Base-by-base conservation (phyloP, 1,140 invertebrate genomes). In the Drosophila ogumai region DNA sequence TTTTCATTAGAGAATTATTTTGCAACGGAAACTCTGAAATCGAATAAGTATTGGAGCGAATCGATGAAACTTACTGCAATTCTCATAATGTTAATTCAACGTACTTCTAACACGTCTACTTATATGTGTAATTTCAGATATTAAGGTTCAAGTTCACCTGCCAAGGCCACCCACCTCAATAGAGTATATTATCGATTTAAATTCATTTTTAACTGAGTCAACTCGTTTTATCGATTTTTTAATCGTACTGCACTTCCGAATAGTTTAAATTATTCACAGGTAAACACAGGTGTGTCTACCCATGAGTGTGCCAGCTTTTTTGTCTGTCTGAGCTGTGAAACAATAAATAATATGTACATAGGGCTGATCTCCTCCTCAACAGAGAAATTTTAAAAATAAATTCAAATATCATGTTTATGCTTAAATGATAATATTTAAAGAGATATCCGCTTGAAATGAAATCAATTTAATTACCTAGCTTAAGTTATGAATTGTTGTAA, bases 221-320 rank as follows among this genome's bases (percentile, higher is more conserved):
- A 79, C 71, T n/a, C 22, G 10, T 25, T 44, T 34, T 80, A 87
- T 87, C 84, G 84, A 87, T 87, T 87, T 87, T 88, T 77, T 80
- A 87, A 82, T 88, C 49, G 46, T 34, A 71, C 34, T 57, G 69
- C 69, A 74, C 38, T 71, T 40, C 22, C 44, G 41, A 77, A 77
- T 46, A 64, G 43, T 60, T 88, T 87, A 41, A 88, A 87, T 82
- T 88, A 87, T 88, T 88, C 68, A 81, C 34, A 55, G 31, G 43
- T 41, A 79, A 71, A 72, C 64, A 63, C 46, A 59, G 59, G 54
- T 65, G 75, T 74, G 19, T 25, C 36, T 43, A 40, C 52, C 47
- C n/a, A 66, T 69, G 63, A 66, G 10, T 58, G 17, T 69, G 31
- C 3, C 17, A 41, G 25, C 52, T 22, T 15, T 60, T 31, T 47